A percentile compares a stretch with the other conserved stretches of the same genome.
Conservation (phyloP, 2,113 vertebrate species). For the Cariama cristata region DNA sequence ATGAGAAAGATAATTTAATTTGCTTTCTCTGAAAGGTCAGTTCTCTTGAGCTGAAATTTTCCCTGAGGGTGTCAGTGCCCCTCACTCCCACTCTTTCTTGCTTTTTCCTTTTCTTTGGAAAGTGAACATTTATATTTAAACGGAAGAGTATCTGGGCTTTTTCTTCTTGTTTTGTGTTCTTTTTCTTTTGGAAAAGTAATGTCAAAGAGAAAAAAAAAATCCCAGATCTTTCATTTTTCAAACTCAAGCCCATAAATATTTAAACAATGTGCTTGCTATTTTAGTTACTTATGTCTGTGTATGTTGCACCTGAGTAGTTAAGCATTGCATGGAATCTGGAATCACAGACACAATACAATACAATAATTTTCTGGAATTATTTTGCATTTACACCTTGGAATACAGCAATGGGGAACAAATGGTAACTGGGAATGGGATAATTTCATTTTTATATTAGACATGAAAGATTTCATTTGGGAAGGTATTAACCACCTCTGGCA, state of each 20-base stretch:
- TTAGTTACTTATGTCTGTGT: background rate
- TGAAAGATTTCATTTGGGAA: background rate
- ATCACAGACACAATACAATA: background rate
- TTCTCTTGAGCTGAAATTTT: slow-evolving; percentile 78
- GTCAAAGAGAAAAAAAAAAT: background rate
- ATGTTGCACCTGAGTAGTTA: background rate
- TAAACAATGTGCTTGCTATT: background rate
- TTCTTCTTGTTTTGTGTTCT: background rate
- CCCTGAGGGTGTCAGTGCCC: slow-evolving; percentile 70
- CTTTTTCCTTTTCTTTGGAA: slow-evolving; percentile 32
- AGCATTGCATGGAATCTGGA: background rate
- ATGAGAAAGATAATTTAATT: slow-evolving; percentile 85
- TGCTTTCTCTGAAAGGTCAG: slow-evolving; percentile 81
- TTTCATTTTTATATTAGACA: background rate
- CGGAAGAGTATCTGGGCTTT: background rate
- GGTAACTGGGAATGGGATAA: background rate
- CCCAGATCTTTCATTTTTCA: slow-evolving; percentile 12
- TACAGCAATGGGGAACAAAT: background rate
- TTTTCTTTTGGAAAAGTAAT: background rate
- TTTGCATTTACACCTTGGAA: background rate
- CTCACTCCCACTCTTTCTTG: slow-evolving; percentile 32
- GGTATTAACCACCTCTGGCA: background rate
- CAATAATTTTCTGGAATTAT: background rate
- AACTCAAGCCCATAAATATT: slow-evolving; percentile 28
- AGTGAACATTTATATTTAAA: slow-evolving; percentile 71